Evolutionary conservation across 2,113 vertebrate species (phyloP).

Genomic region (Pipa parva): DNA sequence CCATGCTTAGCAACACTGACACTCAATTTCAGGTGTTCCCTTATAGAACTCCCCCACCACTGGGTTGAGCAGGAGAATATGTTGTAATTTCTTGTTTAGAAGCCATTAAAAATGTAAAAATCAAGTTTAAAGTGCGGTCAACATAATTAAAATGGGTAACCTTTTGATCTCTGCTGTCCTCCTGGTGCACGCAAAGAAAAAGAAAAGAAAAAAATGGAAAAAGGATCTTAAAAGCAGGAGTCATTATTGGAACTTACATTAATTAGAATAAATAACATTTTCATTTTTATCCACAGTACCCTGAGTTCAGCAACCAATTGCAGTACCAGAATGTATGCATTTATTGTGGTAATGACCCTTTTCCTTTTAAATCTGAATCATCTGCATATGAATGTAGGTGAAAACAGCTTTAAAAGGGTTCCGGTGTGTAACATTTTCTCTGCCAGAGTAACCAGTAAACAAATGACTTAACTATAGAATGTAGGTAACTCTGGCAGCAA

Average conservation of each 20-base stretch:
- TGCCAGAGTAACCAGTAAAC: neutral
- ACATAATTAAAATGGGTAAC: conserved; percentile 68
- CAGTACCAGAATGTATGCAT: conserved; percentile 34
- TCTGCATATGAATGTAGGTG: conserved; percentile 5
- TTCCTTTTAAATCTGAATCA: conserved; percentile 12
- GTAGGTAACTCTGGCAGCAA: conserved; percentile 25
- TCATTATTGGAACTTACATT: conserved; percentile 42
- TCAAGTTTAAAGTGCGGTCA: conserved; percentile 87
- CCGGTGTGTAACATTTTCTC: conserved; percentile 12
- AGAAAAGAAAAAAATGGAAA: conserved; percentile 47
- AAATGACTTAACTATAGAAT: neutral
- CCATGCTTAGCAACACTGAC: conserved; percentile 84
- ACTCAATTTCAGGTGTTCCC: conserved; percentile 86
- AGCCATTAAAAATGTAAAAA: conserved; percentile 76
- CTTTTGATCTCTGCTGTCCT: conserved; percentile 52
- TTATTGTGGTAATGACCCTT: conserved; percentile 26
- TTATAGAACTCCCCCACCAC: conserved; percentile 72
- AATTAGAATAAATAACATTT: conserved; percentile 41
- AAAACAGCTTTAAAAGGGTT: neutral
- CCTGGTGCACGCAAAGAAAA: conserved; percentile 45
- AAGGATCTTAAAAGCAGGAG: conserved; percentile 45
- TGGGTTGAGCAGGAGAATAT: conserved; percentile 71
- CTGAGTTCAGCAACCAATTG: conserved; percentile 11
- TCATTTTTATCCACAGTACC: conserved; percentile 22
- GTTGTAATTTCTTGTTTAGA: conserved; percentile 88